Evolutionary conservation across 2,113 vertebrate species (phyloP).

Genomic region (Albula glossodonta): DNA sequence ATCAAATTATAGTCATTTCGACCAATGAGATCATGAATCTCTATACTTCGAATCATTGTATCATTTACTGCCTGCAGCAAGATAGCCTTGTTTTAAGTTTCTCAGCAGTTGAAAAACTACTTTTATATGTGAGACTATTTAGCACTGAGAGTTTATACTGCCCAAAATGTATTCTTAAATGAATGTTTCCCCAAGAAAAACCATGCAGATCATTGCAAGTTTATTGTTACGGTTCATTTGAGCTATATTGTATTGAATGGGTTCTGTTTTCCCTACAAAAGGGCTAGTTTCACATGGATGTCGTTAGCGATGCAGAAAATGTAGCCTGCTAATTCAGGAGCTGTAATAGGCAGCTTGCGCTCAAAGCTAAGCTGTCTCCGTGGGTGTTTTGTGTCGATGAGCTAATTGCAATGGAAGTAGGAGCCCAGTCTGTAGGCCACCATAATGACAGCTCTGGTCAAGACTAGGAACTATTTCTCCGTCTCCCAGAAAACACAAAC

Average conservation of each 20-base stretch:
- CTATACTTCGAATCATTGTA: background rate
- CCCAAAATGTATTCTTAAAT: background rate
- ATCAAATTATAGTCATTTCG: background rate
- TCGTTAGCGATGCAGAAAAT: background rate
- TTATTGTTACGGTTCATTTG: background rate
- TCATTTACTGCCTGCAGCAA: background rate
- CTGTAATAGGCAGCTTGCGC: background rate
- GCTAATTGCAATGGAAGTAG: background rate
- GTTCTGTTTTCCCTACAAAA: background rate
- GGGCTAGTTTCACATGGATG: background rate
- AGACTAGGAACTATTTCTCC: background rate
- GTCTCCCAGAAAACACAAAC: background rate
- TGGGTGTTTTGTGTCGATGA: background rate
- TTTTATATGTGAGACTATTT: background rate
- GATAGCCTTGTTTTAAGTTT: background rate
- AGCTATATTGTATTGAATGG: background rate
- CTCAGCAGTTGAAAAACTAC: background rate
- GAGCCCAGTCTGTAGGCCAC: background rate
- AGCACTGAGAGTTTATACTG: background rate
- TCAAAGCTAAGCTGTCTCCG: background rate
- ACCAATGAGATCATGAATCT: background rate
- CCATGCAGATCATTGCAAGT: background rate
- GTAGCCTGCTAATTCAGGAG: background rate
- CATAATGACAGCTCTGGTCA: background rate
- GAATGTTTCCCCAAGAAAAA: background rate